Evolutionary conservation across 1,140 invertebrate species (phyloP), one percentile per base, ranked within the genome.

Genomic region (Ostrea denselamellosa): DNA sequence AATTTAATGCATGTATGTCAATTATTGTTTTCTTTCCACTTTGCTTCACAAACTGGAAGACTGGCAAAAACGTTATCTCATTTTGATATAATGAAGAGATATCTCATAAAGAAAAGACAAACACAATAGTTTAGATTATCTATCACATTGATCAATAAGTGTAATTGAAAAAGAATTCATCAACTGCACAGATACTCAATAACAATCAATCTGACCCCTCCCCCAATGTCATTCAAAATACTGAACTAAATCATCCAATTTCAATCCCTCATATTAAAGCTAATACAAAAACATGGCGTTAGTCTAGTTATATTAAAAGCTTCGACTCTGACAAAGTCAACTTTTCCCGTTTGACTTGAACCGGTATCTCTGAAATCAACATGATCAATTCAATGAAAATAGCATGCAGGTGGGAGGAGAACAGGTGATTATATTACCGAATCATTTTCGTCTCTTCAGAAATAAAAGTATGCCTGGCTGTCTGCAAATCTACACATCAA

Each of bases 351-450:
- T 12, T 28, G 5, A 77, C 68, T 77, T 77, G 25, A 77, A 77
- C 68, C 68, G 68, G 68, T 25, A 34, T 77, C 28, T 77, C 68
- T 34, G 68, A 22, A 77, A 77, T 77, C 28, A 28, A 28, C 68
- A 77, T 77, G 28, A 77, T 77, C 68, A 62, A 62, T 62, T 17
- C 14, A 77, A 77, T 77, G 68, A 77, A 77, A 77, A 77, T 34
- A 77, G 28, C 25, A 68, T 68, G 25, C 68, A 77, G 68, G 68
- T 77, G 68, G 68, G 68, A 77, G 68, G 68, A 10, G 68, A 25
- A 77, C 68, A 77, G 68, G 68, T 77, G 68, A 77, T 17, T 77
- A 77, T 77, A 77, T 77, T 77, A 77, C 68, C 68, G 68, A 77
- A 77, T 77, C 68, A 77, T 77, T 77, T 77, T 77, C 68, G 68